Base-by-base conservation (phyloP, 2,797 vertebrate species). In the Cephalopachus bancanus region DNA sequence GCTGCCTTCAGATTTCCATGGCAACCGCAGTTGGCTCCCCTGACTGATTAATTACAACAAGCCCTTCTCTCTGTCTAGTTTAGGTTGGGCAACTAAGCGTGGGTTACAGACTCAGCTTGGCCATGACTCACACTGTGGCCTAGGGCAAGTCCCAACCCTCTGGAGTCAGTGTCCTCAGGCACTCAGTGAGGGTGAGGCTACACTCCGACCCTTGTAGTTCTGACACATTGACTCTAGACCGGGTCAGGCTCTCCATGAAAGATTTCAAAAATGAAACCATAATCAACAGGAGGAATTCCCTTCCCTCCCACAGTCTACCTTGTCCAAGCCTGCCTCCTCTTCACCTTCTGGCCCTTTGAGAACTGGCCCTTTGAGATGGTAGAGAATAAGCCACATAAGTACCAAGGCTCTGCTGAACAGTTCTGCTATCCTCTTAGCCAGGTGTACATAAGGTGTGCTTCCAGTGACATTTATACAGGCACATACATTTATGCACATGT, bases 1-100 rank as follows among this genome's bases (percentile, higher is more conserved):
- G 1, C 44, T 30, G 86, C 57, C 37, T 94, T 89, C 64, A 76
- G 89, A 75, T 95, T 94, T 90, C 95, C 94, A 93, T 80, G 67
- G 94, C 79, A 96, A 97, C 62, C 65, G n/a, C 7, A 88, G 44
- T 83, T 78, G 12, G 69, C 75, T 92, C 83, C 53, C 57, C 49
- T 33, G 37, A 65, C 7, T 67, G 72, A 86, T 28, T 79, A 87
- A 37, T 91, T 89, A 91, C 28, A 62, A 62, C 7, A 84, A 55
- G 55, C 12, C 53, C 55, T 76, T 10, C 20, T 74, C 30, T 62
- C 67, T 67, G 5, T 71, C 44, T 93, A 94, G 71, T 24, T 69
- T 10, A 55, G 83, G 24, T 10, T 90, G 30, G 22, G 51, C 26
- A 87, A 26, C 79, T 75, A 83, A 44, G 59, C 5, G 51, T 95